Base-by-base conservation (phyloP, 2,797 vertebrate species). In the Myiotriccus ornatus region DNA sequence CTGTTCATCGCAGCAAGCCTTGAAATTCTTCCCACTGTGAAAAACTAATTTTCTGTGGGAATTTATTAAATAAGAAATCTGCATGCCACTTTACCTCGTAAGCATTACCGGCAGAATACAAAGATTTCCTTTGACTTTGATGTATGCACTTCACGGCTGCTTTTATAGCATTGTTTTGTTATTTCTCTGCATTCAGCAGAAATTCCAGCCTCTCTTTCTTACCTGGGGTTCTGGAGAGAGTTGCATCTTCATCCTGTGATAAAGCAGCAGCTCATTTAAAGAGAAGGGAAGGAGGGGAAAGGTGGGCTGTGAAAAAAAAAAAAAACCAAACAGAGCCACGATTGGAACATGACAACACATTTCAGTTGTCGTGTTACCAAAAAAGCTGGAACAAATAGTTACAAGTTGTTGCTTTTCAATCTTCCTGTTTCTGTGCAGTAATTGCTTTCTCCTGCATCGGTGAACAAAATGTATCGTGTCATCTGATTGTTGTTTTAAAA, bases 31-130 rank as follows among this genome's bases (percentile, higher is more conserved):
- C 98, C 98, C 98, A 98, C 98, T 98, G 98, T 98, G 98, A 98
- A 98, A 98, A 98, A 98, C 98, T 98, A 98, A 98, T 98, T 98
- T 98, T 98, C 98, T 97, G 97, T 98, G 97, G 97, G 98, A 98
- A 98, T 98, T 98, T 98, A 98, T 98, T 98, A 98, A 98, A 98
- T 98, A 98, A 98, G 98, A 98, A 98, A 98, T 98, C 98, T 97
- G 97, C 97, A 98, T 97, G 98, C 97, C 97, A 98, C 97, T 98
- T 98, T 98, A 98, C 97, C 97, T 98, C 96, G 97, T 95, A 97
- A 97, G 97, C 94, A 96, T 95, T 97, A 96, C 96, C 52, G 63
- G 89, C 10, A 9, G 98, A 97, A 97, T 98, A 97, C 96, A 97
- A 97, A 98, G 97, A 97, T 97, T 95, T 95, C 95, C 95, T 96